Percentiles rank a stretch among this genome's conserved stretches.
These are phyloP conservation scores for Megastigmus dorsalis DNA, from an alignment of 2,888 invertebrate species.

Conservation along the genomic window DNA sequence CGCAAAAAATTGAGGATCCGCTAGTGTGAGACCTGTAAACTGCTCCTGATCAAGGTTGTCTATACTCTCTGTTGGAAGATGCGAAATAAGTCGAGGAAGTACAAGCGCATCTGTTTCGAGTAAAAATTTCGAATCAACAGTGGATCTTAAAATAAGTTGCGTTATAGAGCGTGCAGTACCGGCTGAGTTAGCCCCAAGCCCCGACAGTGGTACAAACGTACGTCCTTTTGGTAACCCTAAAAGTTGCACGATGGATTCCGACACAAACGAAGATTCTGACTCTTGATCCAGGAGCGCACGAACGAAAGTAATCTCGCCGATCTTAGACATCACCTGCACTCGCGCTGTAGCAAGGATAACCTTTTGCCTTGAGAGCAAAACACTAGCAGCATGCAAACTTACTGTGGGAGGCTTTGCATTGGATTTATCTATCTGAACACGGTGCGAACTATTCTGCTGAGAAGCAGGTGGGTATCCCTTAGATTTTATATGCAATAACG, in stretches of 20 bases:
- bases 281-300: constrained; percentile 45
- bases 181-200: background rate
- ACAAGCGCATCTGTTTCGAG: background rate
- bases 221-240: background rate
- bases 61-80: background rate
- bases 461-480: background rate
- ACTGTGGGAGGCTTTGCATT: background rate
- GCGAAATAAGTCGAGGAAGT: background rate
- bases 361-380: background rate
- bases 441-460: background rate
- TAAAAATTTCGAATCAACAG: background rate
- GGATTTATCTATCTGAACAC: background rate
- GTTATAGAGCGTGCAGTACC: background rate
- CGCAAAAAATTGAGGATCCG: background rate
- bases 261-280: constrained; percentile 33
- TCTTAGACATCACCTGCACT: constrained; percentile 11
- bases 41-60: background rate
- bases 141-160: background rate
- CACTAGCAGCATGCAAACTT: background rate
- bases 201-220: background rate
- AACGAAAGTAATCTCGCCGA: background rate
- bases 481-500: background rate
- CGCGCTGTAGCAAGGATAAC: constrained; percentile 25
- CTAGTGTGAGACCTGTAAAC: background rate
- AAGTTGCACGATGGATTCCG: constrained; percentile 29